Percentiles rank a stretch among this genome's conserved stretches.
phyloP scores from a whole-genome alignment of 2,113 vertebrate genomes.

The Microtus montanus region DNA sequence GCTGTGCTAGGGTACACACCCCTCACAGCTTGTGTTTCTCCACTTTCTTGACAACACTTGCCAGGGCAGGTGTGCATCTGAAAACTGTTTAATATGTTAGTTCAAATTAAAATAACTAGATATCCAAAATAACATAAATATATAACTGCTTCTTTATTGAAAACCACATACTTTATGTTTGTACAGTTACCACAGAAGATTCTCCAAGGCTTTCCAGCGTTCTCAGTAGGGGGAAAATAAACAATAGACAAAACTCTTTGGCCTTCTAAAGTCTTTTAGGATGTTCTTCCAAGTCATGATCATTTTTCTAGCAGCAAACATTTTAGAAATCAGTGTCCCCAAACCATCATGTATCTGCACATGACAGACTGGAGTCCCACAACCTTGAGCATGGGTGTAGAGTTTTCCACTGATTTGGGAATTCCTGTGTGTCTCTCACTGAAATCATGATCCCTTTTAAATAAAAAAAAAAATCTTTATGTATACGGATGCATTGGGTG shows the following conservation, averaged over 20 bases:
- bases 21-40: background rate
- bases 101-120: background rate
- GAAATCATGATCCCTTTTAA: background rate
- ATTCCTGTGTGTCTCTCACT: background rate
- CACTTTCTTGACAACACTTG: background rate
- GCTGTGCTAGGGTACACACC: background rate
- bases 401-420: background rate
- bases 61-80: background rate
- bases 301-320: slow-evolving; percentile 12
- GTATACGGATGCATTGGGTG: no score
- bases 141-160: background rate
- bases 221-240: background rate
- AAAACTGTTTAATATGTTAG: background rate
- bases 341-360: slow-evolving; percentile 4
- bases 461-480: background rate
- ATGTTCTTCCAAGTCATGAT: background rate
- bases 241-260: background rate
- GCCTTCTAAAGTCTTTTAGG: slow-evolving; percentile 2
- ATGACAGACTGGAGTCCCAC: background rate
- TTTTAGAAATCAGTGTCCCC: background rate
- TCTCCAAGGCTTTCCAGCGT: background rate
- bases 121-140: background rate
- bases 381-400: background rate
- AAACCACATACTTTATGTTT: slow-evolving; percentile 10
- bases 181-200: background rate